Conservation (phyloP, 2,113 vertebrate species). For the Tamias sibiricus region DNA sequence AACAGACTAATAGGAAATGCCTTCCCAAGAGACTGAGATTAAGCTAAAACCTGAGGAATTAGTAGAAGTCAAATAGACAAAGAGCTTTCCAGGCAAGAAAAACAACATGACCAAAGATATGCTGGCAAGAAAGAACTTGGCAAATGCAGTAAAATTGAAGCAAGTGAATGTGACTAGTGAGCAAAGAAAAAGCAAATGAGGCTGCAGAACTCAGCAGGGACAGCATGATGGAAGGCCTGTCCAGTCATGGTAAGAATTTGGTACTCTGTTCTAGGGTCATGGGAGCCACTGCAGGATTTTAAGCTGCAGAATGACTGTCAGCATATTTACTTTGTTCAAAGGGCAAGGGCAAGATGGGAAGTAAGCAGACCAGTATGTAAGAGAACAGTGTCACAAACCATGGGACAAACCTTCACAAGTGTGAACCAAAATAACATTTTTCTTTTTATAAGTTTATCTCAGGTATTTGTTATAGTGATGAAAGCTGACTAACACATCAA, state of each 20-base stretch:
- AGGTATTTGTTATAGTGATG: background rate
- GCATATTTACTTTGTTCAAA: background rate
- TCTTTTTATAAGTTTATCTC: background rate
- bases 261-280: background rate
- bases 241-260: background rate
- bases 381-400: background rate
- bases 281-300: background rate
- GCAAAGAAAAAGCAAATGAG: background rate
- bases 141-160: slow-evolving; percentile 36
- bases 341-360: background rate
- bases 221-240: background rate
- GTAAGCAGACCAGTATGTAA: background rate
- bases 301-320: background rate
- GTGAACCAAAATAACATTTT: background rate
- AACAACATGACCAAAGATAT: slow-evolving; percentile 55
- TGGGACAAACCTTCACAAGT: background rate
- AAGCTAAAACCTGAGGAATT: slow-evolving; percentile 60
- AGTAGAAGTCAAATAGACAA: slow-evolving; percentile 49
- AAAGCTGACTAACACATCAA: background rate
- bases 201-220: background rate
- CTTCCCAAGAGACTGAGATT: slow-evolving; percentile 51
- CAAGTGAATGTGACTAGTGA: slow-evolving; percentile 15
- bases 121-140: slow-evolving; percentile 60
- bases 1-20: background rate
- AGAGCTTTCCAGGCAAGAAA: slow-evolving; percentile 72